A percentile compares a stretch with the other conserved stretches of the same genome.
These are phyloP conservation scores for Drosophila fuyamai DNA, from an alignment of 1,140 invertebrate species.

Conservation along the genomic window DNA sequence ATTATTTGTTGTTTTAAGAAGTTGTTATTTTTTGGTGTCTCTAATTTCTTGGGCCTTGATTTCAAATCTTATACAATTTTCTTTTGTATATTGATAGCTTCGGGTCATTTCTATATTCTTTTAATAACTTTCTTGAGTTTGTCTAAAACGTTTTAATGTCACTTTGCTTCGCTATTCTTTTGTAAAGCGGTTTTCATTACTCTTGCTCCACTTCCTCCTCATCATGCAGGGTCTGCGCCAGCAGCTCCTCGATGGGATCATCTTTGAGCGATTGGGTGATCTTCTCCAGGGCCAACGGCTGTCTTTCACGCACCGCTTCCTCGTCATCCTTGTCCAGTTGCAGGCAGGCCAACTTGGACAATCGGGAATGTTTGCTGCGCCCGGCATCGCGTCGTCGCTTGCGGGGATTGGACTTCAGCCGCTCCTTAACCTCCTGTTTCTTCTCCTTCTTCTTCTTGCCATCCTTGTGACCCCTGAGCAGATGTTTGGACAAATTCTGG, in stretches of 20 bases:
- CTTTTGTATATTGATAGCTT: no score
- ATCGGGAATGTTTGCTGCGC: constrained; percentile 47
- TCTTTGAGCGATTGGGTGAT: constrained; percentile 35
- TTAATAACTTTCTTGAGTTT: no score
- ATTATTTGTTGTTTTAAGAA: no score
- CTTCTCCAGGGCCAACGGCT: constrained; percentile 36
- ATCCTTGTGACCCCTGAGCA: constrained; percentile 43
- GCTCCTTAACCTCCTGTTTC: no score
- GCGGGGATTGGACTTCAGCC: constrained; percentile 17
- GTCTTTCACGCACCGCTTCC: constrained; percentile 53
- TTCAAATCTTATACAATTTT: no score
- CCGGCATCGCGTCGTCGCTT: constrained; percentile 74
- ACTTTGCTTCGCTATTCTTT: background rate
- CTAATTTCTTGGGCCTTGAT: no score
- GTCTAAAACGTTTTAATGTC: background rate
- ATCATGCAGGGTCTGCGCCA: constrained; percentile 7
- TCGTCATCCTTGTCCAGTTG: constrained; percentile 62
- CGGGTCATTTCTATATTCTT: no score
- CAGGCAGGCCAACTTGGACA: constrained; percentile 60
- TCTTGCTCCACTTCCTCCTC: background rate
- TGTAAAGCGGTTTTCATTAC: background rate
- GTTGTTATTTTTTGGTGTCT: no score
- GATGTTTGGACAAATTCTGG: constrained; percentile 73
- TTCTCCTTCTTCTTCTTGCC: background rate
- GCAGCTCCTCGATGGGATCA: constrained; percentile 16